Evolutionary conservation across 1,140 invertebrate species (phyloP).

Genomic region (Hydropsyche tenuis): DNA sequence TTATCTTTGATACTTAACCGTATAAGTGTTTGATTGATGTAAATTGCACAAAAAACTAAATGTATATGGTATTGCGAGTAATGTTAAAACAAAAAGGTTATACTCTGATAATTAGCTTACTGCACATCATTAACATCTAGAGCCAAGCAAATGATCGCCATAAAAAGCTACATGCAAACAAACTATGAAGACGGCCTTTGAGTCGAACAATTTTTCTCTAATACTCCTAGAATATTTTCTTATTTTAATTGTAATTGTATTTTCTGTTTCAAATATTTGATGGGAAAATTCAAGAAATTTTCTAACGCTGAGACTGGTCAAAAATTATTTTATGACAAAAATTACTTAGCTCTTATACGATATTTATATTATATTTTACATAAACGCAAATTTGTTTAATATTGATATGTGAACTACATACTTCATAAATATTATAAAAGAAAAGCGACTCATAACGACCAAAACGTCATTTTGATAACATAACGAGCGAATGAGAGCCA

Average conservation of each 20-base stretch:
- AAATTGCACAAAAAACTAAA: too few relatives aligned
- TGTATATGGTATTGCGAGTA: too few relatives aligned
- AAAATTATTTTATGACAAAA: conserved; percentile 20
- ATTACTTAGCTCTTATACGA: neutral
- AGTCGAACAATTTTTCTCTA: conserved; percentile 14
- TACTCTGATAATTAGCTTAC: neutral
- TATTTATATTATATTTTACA: neutral
- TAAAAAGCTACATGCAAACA: conserved; percentile 35
- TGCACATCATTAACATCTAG: conserved; percentile 20
- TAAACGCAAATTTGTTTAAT: neutral
- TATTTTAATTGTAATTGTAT: too few relatives aligned
- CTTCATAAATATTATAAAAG: neutral
- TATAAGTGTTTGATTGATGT: too few relatives aligned
- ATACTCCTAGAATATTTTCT: too few relatives aligned
- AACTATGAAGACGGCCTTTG: conserved; percentile 16
- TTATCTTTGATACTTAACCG: too few relatives aligned
- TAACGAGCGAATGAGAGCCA: conserved; percentile 38
- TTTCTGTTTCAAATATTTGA: too few relatives aligned
- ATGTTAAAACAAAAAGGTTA: too few relatives aligned
- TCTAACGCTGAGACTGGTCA: too few relatives aligned
- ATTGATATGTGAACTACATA: neutral
- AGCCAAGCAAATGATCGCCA: conserved; percentile 31
- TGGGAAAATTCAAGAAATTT: too few relatives aligned
- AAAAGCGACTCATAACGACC: conserved; percentile 25
- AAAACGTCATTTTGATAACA: conserved; percentile 38